Conservation (phyloP, 2,888 invertebrate genomes). For the Hydraecia micacea region DNA sequence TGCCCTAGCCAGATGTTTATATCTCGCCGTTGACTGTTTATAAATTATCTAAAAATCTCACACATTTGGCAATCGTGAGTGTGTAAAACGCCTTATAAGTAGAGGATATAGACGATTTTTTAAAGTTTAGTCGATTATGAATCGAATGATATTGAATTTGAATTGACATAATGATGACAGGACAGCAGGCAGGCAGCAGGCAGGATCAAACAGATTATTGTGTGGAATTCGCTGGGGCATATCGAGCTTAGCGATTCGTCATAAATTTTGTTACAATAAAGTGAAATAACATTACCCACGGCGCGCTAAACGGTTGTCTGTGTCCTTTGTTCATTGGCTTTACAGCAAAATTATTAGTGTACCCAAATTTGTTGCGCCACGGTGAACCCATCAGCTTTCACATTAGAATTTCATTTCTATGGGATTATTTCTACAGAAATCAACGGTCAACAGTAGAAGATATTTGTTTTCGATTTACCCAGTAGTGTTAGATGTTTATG, state of each 20-base stretch:
- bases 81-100: not conserved
- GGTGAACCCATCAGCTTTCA: conserved; percentile 62
- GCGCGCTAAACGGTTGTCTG: conserved; percentile 57
- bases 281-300: conserved; percentile 63
- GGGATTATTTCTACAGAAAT: conserved; percentile 67
- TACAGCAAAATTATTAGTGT: conserved; percentile 63
- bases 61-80: not conserved
- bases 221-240: conserved; percentile 66
- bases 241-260: conserved; percentile 68
- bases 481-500: conserved; percentile 77
- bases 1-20: not conserved
- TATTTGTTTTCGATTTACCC: conserved; percentile 74
- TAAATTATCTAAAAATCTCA: not conserved
- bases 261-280: conserved; percentile 67
- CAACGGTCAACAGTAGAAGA: conserved; percentile 62
- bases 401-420: conserved; percentile 68
- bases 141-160: not conserved
- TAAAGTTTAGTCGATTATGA: not conserved
- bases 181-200: conserved; percentile 44
- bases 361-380: conserved; percentile 50
- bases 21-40: not conserved
- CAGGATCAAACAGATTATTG: conserved; percentile 59
- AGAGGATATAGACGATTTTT: conserved; percentile 23
- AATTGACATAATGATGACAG: conserved; percentile 58
- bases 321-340: conserved; percentile 61